Base-by-base conservation (phyloP, 2,797 vertebrate genomes). In the Coreius guichenoti region DNA sequence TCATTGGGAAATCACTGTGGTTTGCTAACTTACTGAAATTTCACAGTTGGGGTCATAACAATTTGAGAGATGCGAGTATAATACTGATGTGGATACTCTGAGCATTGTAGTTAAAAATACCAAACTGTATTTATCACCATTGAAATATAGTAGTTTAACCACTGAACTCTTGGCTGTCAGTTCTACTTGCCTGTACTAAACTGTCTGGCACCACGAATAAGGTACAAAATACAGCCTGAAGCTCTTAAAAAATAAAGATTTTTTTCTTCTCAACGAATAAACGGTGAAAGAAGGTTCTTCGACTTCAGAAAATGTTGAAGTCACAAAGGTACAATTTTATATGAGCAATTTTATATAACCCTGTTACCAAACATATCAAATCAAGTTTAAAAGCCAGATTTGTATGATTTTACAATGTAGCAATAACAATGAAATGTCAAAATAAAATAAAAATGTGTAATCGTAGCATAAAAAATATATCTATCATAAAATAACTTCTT, bases 11-110 rank as follows among this genome's bases (percentile, higher is more conserved):
- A 72, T 63, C 31, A 70, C 29, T 67, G 84, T 80, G 76, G 56
- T 21, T 87, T 86, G 83, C 75, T 87, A 88, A 82, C 56, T 61
- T 90, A 83, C 70, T 51, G 82, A 76, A 83, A 56, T 88, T 85
- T 75, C 79, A 68, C 81, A 79, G 80, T 83, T 88, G 76, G 83
- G 84, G 84, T 85, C 84, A 65, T 72, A 73, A 58, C 68, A 72
- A 49, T 78, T 83, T 43, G 6, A 70, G 33, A 72, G 36, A 31
- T 31, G 29, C 3, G 21, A 39, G 58, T 23, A 31, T 81, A 67
- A 82, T 63, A 65, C 65, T 72, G 29, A 81, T 45, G 17, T 23
- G n/a, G 14, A 72, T 73, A 65, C 68, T 49, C 43, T 49, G 4
- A 49, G 43, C 21, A 23, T 61, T 65, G 67, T 58, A 56, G 51